Percentiles rank a stretch among this genome's conserved stretches.
Evolutionary conservation across 1,140 invertebrate genomes (phyloP).

Genomic region (Dinothrombium tinctorium): DNA sequence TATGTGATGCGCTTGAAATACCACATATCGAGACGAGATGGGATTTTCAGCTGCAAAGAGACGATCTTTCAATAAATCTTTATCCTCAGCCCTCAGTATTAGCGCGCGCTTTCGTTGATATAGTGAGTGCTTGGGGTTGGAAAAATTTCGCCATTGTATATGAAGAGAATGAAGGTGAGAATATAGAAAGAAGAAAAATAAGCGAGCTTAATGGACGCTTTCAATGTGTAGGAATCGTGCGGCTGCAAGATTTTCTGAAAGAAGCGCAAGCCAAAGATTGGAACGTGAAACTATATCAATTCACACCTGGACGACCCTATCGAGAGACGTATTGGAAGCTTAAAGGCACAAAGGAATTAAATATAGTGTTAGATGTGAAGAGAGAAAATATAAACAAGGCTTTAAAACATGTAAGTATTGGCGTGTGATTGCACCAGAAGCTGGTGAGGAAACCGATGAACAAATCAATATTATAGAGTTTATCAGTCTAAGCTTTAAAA

Average conservation of each 20-base stretch:
- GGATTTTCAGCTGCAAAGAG: conserved; percentile 29
- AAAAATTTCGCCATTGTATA: conserved; percentile 24
- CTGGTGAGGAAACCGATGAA: too few species aligned
- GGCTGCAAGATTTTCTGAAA: conserved; percentile 18
- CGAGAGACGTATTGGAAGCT: conserved; percentile 16
- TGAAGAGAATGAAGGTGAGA: conserved; percentile 27
- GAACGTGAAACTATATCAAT: conserved; percentile 15
- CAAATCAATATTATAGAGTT: too few species aligned
- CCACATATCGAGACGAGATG: conserved; percentile 54
- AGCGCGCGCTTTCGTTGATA: conserved; percentile 21
- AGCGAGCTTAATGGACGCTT: neutral
- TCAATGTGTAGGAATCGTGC: conserved; percentile 14
- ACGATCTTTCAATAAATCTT: conserved; percentile 46
- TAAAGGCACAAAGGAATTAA: conserved; percentile 13
- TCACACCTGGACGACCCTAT: conserved; percentile 13
- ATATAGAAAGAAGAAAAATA: neutral
- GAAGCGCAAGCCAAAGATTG: conserved; percentile 14
- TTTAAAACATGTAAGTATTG: conserved; percentile 16
- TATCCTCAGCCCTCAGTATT: conserved; percentile 34
- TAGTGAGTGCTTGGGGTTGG: conserved; percentile 22
- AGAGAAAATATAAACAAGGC: conserved; percentile 13
- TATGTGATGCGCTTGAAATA: conserved; percentile 63
- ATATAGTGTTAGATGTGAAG: conserved; percentile 16
- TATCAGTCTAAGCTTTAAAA: neutral
- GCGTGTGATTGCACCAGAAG: too few species aligned